phyloP scores from a whole-genome alignment of 2,888 invertebrate genomes.

The Morpho deidamia region DNA sequence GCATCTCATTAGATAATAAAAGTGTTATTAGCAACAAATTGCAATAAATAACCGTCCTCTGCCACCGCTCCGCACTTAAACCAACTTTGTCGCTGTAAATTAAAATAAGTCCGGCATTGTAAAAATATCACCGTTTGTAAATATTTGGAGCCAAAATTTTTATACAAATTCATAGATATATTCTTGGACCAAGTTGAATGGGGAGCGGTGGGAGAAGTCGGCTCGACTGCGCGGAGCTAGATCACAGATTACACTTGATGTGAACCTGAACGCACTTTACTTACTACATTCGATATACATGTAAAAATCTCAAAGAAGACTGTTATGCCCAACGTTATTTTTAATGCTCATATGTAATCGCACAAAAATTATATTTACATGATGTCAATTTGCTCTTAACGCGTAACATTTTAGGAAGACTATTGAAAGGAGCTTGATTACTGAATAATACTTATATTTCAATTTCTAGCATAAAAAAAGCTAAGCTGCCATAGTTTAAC shows the following conservation, averaged over 20 bases:
- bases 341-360: too few relatives aligned
- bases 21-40: constrained; percentile 72
- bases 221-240: constrained; percentile 17
- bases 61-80: constrained; percentile 41
- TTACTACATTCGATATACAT: not conserved
- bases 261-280: not conserved
- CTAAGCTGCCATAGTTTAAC: too few relatives aligned
- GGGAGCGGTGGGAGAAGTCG: constrained; percentile 28
- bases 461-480: too few relatives aligned
- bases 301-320: not conserved
- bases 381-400: too few relatives aligned
- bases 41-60: constrained; percentile 45
- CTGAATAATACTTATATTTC: too few relatives aligned
- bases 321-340: not conserved
- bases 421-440: too few relatives aligned
- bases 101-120: constrained; percentile 66
- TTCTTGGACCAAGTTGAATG: constrained; percentile 58
- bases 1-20: constrained; percentile 67
- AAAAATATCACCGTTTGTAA: constrained; percentile 70
- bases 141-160: constrained; percentile 75
- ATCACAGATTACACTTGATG: not conserved
- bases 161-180: constrained; percentile 72
- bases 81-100: constrained; percentile 64
- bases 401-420: too few relatives aligned
- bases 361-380: too few relatives aligned